Percentiles rank a stretch among this genome's conserved stretches.
Conservation (phyloP, 2,113 vertebrate genomes). For the Sceloporus tristichus region DNA sequence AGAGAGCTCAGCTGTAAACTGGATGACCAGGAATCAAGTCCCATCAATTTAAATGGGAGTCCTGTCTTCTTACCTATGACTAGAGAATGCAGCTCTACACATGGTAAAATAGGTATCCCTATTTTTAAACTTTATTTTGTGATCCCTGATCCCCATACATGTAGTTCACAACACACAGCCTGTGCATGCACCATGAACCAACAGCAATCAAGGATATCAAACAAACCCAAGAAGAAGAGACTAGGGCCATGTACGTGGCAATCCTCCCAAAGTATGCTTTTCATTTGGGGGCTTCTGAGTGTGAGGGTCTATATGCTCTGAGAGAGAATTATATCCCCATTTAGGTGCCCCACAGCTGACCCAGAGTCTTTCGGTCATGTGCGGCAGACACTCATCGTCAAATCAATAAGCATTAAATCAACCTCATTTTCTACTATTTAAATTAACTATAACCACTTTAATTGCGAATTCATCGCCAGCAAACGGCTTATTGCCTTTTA, state of each 20-base stretch:
- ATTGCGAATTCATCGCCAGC: slow-evolving; percentile 71
- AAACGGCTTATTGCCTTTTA: slow-evolving; percentile 69
- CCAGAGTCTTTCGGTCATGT: slow-evolving; percentile 64
- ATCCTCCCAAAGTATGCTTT: slow-evolving; percentile 6
- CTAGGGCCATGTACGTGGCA: background rate
- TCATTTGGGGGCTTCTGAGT: slow-evolving; percentile 12
- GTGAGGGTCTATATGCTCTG: background rate
- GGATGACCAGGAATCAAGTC: background rate
- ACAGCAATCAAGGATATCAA: background rate
- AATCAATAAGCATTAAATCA: slow-evolving; percentile 71
- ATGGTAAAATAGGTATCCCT: background rate
- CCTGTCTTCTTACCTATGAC: background rate
- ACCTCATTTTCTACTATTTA: slow-evolving; percentile 74
- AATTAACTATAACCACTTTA: slow-evolving; percentile 76
- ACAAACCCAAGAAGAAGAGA: background rate
- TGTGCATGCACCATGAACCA: slow-evolving; percentile 1
- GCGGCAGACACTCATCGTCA: slow-evolving; percentile 65
- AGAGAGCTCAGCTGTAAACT: background rate
- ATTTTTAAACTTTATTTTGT: background rate
- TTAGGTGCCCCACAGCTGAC: slow-evolving; percentile 52
- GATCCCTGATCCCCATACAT: background rate
- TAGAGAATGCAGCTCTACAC: background rate
- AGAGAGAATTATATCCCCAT: slow-evolving; percentile 36
- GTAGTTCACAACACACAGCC: background rate
- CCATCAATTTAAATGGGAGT: background rate